Conservation (phyloP, 2,888 invertebrate genomes). For the Drosophila prolongata region DNA sequence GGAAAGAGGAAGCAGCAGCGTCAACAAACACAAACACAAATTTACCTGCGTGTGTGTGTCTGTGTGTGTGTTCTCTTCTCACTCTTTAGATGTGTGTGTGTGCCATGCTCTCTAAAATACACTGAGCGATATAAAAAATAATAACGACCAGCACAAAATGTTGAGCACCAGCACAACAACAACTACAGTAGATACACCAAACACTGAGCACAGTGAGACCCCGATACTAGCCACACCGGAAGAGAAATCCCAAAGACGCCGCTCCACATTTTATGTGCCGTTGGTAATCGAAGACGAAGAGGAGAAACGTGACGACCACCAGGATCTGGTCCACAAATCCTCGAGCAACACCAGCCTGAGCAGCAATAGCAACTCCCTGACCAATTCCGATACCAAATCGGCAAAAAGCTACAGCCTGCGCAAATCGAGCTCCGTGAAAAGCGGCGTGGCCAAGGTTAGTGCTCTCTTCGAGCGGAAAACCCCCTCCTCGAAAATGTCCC, state of each 20-base stretch:
- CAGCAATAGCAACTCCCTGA: slow-evolving; percentile 38
- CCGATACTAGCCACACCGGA: slow-evolving; percentile 62
- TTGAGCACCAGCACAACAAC: slow-evolving; percentile 8
- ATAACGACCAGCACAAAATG: too few species aligned
- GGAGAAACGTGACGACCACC: slow-evolving; percentile 11
- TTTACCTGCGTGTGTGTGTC: slow-evolving; percentile 14
- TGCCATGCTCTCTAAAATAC: slow-evolving; percentile 26
- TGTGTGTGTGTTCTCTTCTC: slow-evolving; percentile 6
- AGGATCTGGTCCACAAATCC: slow-evolving; percentile 33
- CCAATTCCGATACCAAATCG: slow-evolving; percentile 23
- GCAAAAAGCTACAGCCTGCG: slow-evolving; percentile 47
- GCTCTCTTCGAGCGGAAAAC: slow-evolving; percentile 66
- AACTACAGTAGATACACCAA: slow-evolving; percentile 8
- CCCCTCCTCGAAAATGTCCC: slow-evolving; percentile 74
- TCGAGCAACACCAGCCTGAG: slow-evolving; percentile 60
- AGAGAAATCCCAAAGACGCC: slow-evolving; percentile 87
- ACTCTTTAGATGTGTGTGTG: slow-evolving; percentile 18
- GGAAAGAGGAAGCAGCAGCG: slow-evolving; percentile 29
- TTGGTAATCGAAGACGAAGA: slow-evolving; percentile 84
- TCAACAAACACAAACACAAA: slow-evolving; percentile 18
- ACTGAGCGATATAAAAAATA: slow-evolving; percentile 31
- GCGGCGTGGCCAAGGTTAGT: slow-evolving; percentile 61
- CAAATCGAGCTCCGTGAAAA: slow-evolving; percentile 67
- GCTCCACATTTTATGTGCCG: slow-evolving; percentile 91
- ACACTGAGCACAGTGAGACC: slow-evolving; percentile 43